Conservation (phyloP, 2,797 vertebrate genomes). For the Chrysocyon brachyurus region DNA sequence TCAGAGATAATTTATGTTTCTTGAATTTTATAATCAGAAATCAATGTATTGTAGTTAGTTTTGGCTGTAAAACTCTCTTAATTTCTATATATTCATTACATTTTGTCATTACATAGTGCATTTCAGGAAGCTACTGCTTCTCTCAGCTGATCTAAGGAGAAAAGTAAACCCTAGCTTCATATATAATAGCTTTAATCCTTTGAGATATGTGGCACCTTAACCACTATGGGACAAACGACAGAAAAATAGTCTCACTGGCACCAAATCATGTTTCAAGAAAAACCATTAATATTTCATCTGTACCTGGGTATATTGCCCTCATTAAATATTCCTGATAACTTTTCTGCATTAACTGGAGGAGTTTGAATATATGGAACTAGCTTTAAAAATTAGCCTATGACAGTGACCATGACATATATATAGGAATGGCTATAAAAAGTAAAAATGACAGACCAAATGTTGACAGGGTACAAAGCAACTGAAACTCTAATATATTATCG, state of each 20-base stretch:
- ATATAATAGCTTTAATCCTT: neutral
- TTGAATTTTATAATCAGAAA: conserved; percentile 48
- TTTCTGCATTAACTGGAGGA: neutral
- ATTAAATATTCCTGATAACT: neutral
- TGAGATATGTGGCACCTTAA: neutral
- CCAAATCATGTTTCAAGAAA: neutral
- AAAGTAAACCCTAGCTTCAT: neutral
- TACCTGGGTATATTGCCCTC: neutral
- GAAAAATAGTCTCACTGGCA: neutral
- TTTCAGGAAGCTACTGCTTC: neutral
- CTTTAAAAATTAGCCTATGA: neutral
- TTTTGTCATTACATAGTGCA: neutral
- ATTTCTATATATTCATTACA: neutral
- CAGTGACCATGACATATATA: neutral
- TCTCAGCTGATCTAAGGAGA: neutral
- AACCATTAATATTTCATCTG: neutral
- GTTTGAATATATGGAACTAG: neutral
- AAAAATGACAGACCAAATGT: neutral
- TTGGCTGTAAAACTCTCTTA: neutral
- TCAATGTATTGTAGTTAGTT: conserved; percentile 35
- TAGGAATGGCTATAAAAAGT: neutral
- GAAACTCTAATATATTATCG: neutral
- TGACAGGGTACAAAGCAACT: neutral
- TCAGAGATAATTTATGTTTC: neutral
- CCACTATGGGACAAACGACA: neutral